Conservation (phyloP, 37 sponge, comb jelly and placozoan species). For the Spongia lamella region DNA sequence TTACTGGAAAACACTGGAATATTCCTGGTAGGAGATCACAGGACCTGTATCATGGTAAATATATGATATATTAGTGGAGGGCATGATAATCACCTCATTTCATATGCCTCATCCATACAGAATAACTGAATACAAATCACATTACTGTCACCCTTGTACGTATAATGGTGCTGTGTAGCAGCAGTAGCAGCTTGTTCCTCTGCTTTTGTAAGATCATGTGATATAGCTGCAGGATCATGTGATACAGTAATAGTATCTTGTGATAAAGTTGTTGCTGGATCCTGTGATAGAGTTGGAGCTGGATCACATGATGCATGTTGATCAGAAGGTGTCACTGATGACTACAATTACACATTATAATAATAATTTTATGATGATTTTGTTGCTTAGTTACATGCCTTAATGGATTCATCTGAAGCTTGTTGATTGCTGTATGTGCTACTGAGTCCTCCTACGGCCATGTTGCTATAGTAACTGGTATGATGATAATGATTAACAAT, state of each 20-base stretch:
- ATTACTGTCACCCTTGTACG: constrained; percentile 45
- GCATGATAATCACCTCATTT: constrained; percentile 68
- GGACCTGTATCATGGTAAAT: constrained; percentile 41
- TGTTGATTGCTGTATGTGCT: too few relatives aligned
- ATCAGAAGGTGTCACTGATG: neutral
- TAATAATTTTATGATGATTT: too few relatives aligned
- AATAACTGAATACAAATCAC: constrained; percentile 88
- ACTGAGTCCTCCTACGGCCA: too few relatives aligned
- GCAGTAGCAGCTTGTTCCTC: neutral
- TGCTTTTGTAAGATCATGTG: neutral
- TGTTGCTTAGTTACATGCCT: too few relatives aligned
- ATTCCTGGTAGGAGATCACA: constrained; percentile 81
- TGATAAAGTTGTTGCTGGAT: neutral
- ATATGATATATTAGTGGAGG: neutral
- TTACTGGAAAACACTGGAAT: constrained; percentile 88
- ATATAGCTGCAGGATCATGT: neutral
- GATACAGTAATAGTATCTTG: too few relatives aligned
- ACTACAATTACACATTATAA: neutral
- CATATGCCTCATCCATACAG: constrained; percentile 91
- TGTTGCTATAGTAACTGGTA: too few relatives aligned
- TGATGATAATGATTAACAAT: too few relatives aligned
- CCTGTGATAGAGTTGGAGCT: neutral
- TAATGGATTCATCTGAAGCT: too few relatives aligned
- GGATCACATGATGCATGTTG: neutral
- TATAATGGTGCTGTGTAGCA: neutral